Evolutionary conservation across 2,797 vertebrate species (phyloP).

Genomic region (Meda fulgida): DNA sequence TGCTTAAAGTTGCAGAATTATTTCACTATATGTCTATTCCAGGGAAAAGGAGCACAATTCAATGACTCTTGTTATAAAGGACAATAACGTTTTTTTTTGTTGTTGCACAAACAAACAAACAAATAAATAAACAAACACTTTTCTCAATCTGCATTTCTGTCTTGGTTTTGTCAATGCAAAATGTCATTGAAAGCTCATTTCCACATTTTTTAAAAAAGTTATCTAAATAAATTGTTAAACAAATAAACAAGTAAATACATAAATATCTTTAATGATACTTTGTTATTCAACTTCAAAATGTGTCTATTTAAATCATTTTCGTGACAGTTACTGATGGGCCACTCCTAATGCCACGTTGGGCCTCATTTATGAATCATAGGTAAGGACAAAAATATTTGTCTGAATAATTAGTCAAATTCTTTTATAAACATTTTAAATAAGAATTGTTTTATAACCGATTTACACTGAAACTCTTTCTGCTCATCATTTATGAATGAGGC

Average conservation of each 20-base stretch:
- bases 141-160: background rate
- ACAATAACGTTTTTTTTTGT: too few species aligned
- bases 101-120: background rate
- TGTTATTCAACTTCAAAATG: background rate
- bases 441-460: background rate
- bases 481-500: conserved; percentile 13
- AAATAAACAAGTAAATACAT: background rate
- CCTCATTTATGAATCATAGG: background rate
- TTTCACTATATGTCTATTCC: background rate
- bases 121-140: background rate
- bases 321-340: background rate
- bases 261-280: background rate
- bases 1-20: background rate
- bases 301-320: background rate
- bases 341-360: background rate
- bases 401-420: background rate
- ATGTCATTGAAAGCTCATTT: too few species aligned
- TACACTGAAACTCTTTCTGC: background rate
- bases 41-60: background rate
- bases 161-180: background rate
- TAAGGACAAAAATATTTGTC: too few species aligned
- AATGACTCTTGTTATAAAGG: background rate
- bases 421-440: background rate
- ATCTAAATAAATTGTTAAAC: background rate
- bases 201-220: background rate